phyloP scores from a whole-genome alignment of 2,888 invertebrate genomes.

The Tipula vernalis region DNA sequence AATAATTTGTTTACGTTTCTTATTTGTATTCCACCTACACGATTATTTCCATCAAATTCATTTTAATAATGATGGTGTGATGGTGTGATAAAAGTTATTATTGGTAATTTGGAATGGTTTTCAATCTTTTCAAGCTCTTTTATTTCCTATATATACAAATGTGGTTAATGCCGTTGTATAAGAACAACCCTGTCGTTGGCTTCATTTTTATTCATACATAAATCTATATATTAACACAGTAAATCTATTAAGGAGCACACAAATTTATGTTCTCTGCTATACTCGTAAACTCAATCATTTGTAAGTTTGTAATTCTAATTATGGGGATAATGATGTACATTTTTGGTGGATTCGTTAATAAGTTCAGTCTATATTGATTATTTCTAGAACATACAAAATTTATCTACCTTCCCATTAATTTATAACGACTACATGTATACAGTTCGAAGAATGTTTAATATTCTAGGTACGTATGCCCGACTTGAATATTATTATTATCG shows the following conservation, averaged over 20 bases:
- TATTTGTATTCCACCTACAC: background rate
- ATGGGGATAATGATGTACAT: background rate
- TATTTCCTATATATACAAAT: background rate
- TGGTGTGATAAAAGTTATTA: background rate
- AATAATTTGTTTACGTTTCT: background rate
- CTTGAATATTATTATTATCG: background rate
- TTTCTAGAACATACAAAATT: background rate
- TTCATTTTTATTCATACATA: background rate
- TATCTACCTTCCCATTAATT: background rate
- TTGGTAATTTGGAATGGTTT: background rate
- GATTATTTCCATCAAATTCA: background rate
- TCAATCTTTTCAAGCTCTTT: background rate
- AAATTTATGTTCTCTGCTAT: background rate
- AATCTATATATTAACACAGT: background rate
- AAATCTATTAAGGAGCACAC: background rate
- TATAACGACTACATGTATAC: background rate
- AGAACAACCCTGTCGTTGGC: background rate
- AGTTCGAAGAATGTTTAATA: background rate
- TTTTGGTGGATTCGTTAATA: background rate
- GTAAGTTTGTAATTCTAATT: background rate
- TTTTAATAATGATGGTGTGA: background rate
- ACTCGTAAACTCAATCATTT: background rate
- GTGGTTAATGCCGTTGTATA: background rate
- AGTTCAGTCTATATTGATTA: background rate
- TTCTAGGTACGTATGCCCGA: background rate